phyloP scores from a whole-genome alignment of 2,888 invertebrate genomes.

The Hypomecis punctinalis region DNA sequence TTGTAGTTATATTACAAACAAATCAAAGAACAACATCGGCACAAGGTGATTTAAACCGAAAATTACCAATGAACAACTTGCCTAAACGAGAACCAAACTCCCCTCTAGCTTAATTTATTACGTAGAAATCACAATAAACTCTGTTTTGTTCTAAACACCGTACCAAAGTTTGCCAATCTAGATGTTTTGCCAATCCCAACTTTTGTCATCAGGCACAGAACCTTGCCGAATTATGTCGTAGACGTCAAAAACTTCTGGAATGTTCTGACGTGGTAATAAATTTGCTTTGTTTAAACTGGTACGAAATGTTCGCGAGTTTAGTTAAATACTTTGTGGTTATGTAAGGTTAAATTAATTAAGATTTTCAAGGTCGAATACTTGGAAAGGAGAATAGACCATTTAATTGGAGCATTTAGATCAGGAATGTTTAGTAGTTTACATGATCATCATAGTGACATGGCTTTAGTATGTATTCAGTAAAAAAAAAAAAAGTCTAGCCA shows the following conservation, averaged over 20 bases:
- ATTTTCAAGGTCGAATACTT: not conserved
- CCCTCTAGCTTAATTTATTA: constrained; percentile 22
- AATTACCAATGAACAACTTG: constrained; percentile 4
- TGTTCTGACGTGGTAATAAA: constrained; percentile 34
- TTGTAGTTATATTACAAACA: not conserved
- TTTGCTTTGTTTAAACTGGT: constrained; percentile 31
- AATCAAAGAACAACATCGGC: not conserved
- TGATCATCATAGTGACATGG: too few species aligned
- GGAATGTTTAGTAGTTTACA: too few species aligned
- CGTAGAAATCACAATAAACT: constrained; percentile 22
- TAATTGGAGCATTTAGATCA: too few species aligned
- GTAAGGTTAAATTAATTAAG: constrained; percentile 3
- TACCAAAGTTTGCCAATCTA: constrained; percentile 35
- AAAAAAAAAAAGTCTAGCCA: too few species aligned
- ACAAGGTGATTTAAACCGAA: not conserved
- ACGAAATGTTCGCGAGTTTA: constrained; percentile 11
- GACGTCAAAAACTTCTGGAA: constrained; percentile 33
- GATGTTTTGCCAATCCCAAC: constrained; percentile 56
- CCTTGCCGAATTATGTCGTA: constrained; percentile 34
- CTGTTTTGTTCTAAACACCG: constrained; percentile 33
- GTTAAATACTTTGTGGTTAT: constrained; percentile 13
- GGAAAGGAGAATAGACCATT: too few species aligned
- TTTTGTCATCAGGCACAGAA: constrained; percentile 56
- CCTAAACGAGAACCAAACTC: constrained; percentile 12
- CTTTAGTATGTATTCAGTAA: too few species aligned